Evolutionary conservation across 1,140 invertebrate genomes (phyloP).

Genomic region (Drosophila malerkotliana): DNA sequence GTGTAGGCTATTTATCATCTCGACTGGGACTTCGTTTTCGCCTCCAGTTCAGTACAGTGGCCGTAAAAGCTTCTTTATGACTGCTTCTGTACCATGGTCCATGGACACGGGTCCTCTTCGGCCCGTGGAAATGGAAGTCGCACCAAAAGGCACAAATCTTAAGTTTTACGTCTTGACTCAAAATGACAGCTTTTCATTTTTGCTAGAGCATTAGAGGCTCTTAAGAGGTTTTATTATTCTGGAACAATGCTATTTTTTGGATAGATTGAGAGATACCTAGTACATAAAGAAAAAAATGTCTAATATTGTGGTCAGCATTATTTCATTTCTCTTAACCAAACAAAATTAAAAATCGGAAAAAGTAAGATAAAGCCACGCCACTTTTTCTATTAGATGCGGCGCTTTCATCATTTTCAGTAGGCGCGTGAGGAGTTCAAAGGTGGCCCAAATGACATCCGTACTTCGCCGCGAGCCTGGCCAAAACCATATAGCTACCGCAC

Average conservation of each 20-base stretch:
- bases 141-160: constrained; percentile 42
- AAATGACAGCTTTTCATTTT: constrained; percentile 32
- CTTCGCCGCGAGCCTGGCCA: constrained; percentile 16
- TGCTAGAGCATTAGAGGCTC: neutral
- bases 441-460: constrained; percentile 54
- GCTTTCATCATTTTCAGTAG: constrained; percentile 50
- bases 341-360: constrained; percentile 12
- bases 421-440: constrained; percentile 72
- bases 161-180: constrained; percentile 33
- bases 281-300: neutral
- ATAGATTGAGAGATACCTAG: too few species aligned
- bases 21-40: constrained; percentile 47
- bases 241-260: neutral
- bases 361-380: constrained; percentile 19
- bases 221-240: neutral
- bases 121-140: constrained; percentile 9
- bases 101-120: constrained; percentile 20
- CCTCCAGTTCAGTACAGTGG: constrained; percentile 53
- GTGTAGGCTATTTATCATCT: constrained; percentile 71
- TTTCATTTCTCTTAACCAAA: constrained; percentile 40
- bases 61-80: constrained; percentile 75
- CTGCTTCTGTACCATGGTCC: constrained; percentile 58
- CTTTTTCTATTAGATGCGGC: constrained; percentile 55
- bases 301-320: neutral
- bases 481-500: constrained; percentile 40